A percentile compares a stretch with the other conserved stretches of the same genome.
Evolutionary conservation across 2,888 invertebrate species (phyloP).

Genomic region (Noctua janthina): DNA sequence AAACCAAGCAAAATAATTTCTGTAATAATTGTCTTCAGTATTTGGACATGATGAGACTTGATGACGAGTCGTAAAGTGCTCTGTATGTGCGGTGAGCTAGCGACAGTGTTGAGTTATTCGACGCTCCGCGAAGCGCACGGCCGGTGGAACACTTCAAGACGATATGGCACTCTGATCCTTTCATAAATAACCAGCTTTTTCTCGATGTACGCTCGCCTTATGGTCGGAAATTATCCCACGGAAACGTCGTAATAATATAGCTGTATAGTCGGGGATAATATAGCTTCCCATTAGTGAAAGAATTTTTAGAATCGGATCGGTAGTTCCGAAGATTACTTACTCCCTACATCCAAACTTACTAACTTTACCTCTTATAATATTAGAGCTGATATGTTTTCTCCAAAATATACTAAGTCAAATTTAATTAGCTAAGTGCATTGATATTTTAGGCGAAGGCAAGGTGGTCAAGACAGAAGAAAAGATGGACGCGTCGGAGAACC

Average conservation of each 20-base stretch:
- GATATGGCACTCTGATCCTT: slow-evolving; percentile 77
- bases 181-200: not conserved
- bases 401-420: not conserved
- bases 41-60: slow-evolving; percentile 78
- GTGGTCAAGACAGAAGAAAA: slow-evolving; percentile 89
- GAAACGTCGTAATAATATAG: not conserved
- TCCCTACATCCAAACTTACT: not conserved
- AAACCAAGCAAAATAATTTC: too few relatives aligned
- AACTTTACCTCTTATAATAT: not conserved
- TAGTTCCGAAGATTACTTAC: too few relatives aligned
- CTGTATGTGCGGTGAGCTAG: slow-evolving; percentile 34
- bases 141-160: slow-evolving; percentile 58
- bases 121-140: slow-evolving; percentile 38
- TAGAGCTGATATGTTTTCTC: not conserved
- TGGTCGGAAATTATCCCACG: not conserved
- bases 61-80: slow-evolving; percentile 80
- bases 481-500: slow-evolving; percentile 82
- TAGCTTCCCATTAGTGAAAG: too few relatives aligned
- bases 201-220: not conserved
- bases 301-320: too few relatives aligned
- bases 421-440: not conserved
- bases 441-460: slow-evolving; percentile 85
- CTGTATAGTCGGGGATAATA: not conserved
- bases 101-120: slow-evolving; percentile 72
- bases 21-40: not conserved